Evolutionary conservation across 2,113 vertebrate genomes (phyloP), one percentile per base, ranked within the genome.

Genomic region (Brachyhypopomus occidentalis): DNA sequence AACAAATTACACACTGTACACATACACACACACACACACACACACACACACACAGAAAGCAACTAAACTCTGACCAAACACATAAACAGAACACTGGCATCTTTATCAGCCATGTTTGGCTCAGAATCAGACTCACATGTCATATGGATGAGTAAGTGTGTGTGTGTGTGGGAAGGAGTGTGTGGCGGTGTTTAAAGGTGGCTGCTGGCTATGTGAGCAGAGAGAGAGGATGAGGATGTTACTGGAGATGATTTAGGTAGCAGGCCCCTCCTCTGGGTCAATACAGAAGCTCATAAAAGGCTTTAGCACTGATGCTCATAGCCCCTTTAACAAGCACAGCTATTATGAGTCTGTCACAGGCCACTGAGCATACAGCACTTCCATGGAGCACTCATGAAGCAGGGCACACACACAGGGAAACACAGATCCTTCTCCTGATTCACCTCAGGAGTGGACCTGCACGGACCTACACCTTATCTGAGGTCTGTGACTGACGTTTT

Each of bases 311-410:
- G 84, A 89, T 76, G 66, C 77, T 56, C 60, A 77, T 4, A 8
- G 58, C 72, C 27, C 62, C 22, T 55, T 78, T 88, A 59, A 86
- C 69, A 86, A 73, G 38, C 80, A 45, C 62, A 6, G 36, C 79
- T 74, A 88, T 89, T 75, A 77, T 83, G 27, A 85, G 25, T 66
- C 56, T 25, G 84, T 86, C 81, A 90, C 52, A 63, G 88, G 71
- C 77, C 88, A 86, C 14, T 79, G 87, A 89, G 81, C 84, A 70
- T 34, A 69, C 30, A 58, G 69, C 77, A 74, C 64, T 79, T 2
- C 25, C 34, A 25, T 38, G 20, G 22, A 25, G 59, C 17, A 19
- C 16, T 27, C 12, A 30, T 30, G 30, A 30, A 30, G 30, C 30
- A 30, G 30, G 25, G 23, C 7, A 79, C 4, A 80, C n/a, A 72